Percentiles rank a stretch among this genome's conserved stretches.
Evolutionary conservation across 2,888 invertebrate genomes (phyloP).

Genomic region (Troides oblongomaculatus): DNA sequence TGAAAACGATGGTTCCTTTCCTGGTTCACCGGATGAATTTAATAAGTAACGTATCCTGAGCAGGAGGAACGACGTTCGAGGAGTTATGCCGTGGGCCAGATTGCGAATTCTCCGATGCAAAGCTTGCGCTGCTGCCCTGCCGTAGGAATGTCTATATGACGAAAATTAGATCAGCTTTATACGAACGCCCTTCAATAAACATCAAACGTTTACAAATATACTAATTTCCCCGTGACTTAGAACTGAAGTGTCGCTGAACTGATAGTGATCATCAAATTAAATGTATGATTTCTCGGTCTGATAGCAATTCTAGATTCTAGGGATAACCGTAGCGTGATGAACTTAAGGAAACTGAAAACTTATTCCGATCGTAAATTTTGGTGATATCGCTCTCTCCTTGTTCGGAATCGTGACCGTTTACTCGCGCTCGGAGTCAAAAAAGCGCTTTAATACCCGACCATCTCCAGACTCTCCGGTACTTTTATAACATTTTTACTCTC

Average conservation of each 20-base stretch:
- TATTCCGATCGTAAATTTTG: constrained; percentile 10
- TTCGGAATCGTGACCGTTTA: constrained; percentile 15
- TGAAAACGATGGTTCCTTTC: constrained; percentile 1
- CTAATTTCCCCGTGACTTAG: too few species aligned
- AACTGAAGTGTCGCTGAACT: too few species aligned
- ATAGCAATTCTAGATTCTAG: too few species aligned
- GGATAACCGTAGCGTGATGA: too few species aligned
- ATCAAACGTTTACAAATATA: too few species aligned
- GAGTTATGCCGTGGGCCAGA: constrained; percentile 11
- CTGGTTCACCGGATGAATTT: constrained; percentile 23
- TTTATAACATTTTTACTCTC: constrained; percentile 59
- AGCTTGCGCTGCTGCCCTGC: constrained; percentile 19
- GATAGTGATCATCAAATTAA: too few species aligned
- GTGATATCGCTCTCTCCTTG: constrained; percentile 1
- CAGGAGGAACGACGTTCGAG: constrained; percentile 18
- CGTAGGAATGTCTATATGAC: constrained; percentile 24
- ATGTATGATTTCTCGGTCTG: too few species aligned
- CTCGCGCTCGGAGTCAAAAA: constrained; percentile 16
- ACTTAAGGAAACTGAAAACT: neutral
- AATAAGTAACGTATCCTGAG: constrained; percentile 23
- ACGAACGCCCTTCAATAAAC: constrained; percentile 2
- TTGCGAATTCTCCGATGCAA: constrained; percentile 25
- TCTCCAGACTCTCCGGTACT: constrained; percentile 37
- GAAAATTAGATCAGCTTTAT: constrained; percentile 11
- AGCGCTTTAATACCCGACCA: constrained; percentile 44